phyloP scores from a whole-genome alignment of 2,888 invertebrate species.

The Girardia tigrina region DNA sequence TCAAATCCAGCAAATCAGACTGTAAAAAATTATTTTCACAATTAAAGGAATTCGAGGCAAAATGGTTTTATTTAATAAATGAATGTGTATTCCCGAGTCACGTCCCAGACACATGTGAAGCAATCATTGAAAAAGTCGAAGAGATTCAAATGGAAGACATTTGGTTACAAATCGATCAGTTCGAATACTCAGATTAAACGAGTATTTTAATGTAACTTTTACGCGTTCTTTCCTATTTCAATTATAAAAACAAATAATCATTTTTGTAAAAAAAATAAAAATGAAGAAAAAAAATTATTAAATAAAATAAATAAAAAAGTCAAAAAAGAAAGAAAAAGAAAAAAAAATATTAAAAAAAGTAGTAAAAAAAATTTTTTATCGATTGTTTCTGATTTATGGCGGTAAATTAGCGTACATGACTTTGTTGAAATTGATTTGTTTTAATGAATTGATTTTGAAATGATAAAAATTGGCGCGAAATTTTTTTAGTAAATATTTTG shows the following conservation, averaged over 20 bases:
- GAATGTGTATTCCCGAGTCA: neutral
- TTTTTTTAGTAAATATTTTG: too few relatives aligned
- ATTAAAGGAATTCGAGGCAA: neutral
- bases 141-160: neutral
- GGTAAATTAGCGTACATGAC: too few relatives aligned
- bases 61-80: neutral
- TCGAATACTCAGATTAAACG: neutral
- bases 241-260: neutral
- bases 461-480: too few relatives aligned
- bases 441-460: too few relatives aligned
- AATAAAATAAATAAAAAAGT: too few relatives aligned
- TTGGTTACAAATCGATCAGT: neutral
- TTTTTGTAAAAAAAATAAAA: too few relatives aligned
- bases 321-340: too few relatives aligned
- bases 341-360: too few relatives aligned
- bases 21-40: neutral
- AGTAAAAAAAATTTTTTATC: too few relatives aligned
- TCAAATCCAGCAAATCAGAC: neutral
- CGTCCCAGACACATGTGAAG: neutral
- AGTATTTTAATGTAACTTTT: neutral
- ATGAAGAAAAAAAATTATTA: too few relatives aligned
- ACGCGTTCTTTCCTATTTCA: neutral
- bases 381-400: too few relatives aligned
- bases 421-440: too few relatives aligned
- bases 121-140: neutral